Evolutionary conservation across 2,888 invertebrate species (phyloP).

Genomic region (Drosophila borborema): DNA sequence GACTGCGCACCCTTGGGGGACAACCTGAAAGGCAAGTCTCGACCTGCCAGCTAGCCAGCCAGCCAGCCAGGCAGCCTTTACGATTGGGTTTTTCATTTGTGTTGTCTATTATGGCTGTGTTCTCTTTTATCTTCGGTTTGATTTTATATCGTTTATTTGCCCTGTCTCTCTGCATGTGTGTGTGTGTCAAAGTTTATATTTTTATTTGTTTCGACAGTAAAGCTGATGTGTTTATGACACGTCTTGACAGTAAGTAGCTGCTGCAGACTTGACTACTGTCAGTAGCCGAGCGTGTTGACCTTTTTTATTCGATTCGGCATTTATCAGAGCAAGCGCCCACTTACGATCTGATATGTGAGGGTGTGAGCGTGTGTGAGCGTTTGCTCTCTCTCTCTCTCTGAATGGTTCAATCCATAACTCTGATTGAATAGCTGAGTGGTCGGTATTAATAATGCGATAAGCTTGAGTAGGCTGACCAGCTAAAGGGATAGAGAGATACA

Average conservation of each 20-base stretch:
- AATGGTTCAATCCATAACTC: slow-evolving; percentile 25
- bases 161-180: slow-evolving; percentile 18
- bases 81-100: slow-evolving; percentile 64
- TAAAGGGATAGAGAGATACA: neutral
- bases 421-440: slow-evolving; percentile 44
- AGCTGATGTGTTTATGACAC: slow-evolving; percentile 81
- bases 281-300: slow-evolving; percentile 59
- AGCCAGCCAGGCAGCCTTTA: slow-evolving; percentile 38
- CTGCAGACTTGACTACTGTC: slow-evolving; percentile 67
- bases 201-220: slow-evolving; percentile 81
- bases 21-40: slow-evolving; percentile 39
- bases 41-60: slow-evolving; percentile 41
- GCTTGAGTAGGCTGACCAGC: neutral
- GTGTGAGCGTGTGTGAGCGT: slow-evolving; percentile 20
- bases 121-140: slow-evolving; percentile 71
- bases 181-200: slow-evolving; percentile 79
- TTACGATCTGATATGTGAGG: slow-evolving; percentile 36
- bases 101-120: slow-evolving; percentile 60
- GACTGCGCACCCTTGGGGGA: slow-evolving; percentile 57
- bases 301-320: slow-evolving; percentile 58
- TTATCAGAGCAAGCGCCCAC: slow-evolving; percentile 62
- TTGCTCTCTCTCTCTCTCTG: slow-evolving; percentile 4
- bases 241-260: slow-evolving; percentile 80
- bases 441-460: slow-evolving; percentile 30
- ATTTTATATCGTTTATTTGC: slow-evolving; percentile 67